Base-by-base conservation (phyloP, 37 sponge, comb jelly and placozoan genomes). In the Lycopodina hypogea region DNA sequence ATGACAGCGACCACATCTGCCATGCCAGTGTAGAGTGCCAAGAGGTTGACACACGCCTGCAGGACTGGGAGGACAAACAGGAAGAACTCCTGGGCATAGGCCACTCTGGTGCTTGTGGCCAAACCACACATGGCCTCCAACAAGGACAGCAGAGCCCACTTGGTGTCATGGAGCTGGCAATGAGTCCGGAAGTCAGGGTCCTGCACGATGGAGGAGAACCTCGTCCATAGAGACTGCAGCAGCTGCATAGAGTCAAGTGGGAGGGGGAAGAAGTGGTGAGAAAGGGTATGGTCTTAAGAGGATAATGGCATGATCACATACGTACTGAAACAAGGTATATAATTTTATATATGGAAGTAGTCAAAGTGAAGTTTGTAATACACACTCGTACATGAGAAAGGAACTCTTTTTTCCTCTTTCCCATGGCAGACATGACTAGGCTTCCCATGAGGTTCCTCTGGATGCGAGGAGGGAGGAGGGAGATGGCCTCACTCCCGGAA, bases 61-160 rank as follows among this genome's bases (percentile, higher is more conserved):
- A 92, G 71, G 14, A 87, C 22, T 0, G 85, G 82, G 2, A 72
- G 66, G 18, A 92, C 55, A 24, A 53, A 84, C 1, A 41, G 21
- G 35, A 87, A 87, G 56, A 76, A 45, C 28, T 72, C 71, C 36
- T 64, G 41, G 0, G 63, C 79, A n/a, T 33, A 22, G 18, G 53
- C 55, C 30, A 63, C 45, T 26, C n/a, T 42, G 8, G 57, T 22
- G 23, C 45, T 56, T 21, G 51, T 40, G 0, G 73, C 50, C 19
- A 92, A 34, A 1, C 92, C 92, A 57, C 77, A 80, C 42, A 86
- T 42, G 38, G 77, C 48, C 61, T 92, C 92, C 63, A 92, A 40
- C 30, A 81, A 28, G 23, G 56, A 38, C 51, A 81, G 72, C 18
- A 90, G 68, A 22, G 68, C 42, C 29, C 40, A 29, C 71, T 72